Conservation (phyloP, 2,888 invertebrate genomes). For the Ctenicera cuprea region DNA sequence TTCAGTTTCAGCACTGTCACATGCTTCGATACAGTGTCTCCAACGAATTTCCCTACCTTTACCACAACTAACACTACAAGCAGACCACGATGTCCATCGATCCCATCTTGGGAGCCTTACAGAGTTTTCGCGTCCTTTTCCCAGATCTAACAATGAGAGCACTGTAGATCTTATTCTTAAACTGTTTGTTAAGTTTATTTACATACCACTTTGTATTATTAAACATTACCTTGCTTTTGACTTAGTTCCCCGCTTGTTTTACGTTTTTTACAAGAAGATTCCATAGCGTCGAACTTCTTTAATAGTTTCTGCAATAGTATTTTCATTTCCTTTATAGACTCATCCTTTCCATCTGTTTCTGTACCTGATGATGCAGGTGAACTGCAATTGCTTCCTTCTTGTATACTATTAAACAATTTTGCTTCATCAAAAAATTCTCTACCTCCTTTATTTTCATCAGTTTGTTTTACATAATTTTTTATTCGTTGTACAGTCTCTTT, state of each 20-base stretch:
- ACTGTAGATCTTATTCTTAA: too few species aligned
- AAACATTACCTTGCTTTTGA: not conserved
- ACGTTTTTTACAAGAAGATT: not conserved
- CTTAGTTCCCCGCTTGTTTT: not conserved
- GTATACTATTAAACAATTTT: slow-evolving; percentile 34
- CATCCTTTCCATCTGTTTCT: not conserved
- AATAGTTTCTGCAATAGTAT: slow-evolving; percentile 10
- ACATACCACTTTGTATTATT: too few species aligned
- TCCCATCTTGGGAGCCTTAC: slow-evolving; percentile 67
- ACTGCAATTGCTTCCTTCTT: not conserved
- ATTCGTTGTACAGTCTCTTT: slow-evolving; percentile 17
- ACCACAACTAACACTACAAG: slow-evolving; percentile 80
- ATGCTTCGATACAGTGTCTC: slow-evolving; percentile 73
- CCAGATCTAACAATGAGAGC: not conserved
- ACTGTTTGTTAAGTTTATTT: not conserved
- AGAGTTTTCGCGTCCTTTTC: not conserved
- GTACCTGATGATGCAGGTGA: not conserved
- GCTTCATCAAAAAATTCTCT: not conserved
- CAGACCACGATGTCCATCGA: slow-evolving; percentile 78
- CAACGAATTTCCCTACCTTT: slow-evolving; percentile 77
- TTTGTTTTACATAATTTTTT: slow-evolving; percentile 18
- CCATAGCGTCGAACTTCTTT: not conserved
- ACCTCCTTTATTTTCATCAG: slow-evolving; percentile 10
- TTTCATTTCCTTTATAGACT: not conserved
- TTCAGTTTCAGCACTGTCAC: slow-evolving; percentile 72